Percentiles rank a stretch among this genome's conserved stretches.
phyloP scores from a whole-genome alignment of 2,113 vertebrate genomes.

The Rhinolophus ferrumequinum region DNA sequence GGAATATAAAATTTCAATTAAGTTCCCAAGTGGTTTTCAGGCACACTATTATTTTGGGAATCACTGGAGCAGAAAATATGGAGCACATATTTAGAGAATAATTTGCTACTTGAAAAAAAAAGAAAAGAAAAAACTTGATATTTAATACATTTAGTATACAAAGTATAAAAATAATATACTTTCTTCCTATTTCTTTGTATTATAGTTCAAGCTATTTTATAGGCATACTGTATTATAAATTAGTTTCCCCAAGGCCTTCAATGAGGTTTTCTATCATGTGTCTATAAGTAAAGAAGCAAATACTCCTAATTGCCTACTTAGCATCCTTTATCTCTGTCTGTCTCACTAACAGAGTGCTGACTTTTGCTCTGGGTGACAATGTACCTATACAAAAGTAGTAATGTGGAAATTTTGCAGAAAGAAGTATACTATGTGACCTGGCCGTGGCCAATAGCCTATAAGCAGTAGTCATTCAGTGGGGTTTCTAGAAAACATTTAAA shows the following conservation, averaged over 20 bases:
- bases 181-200: not conserved
- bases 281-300: not conserved
- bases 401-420: not conserved
- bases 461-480: not conserved
- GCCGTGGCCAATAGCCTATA: not conserved
- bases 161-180: not conserved
- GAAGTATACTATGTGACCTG: not conserved
- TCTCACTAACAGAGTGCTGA: not conserved
- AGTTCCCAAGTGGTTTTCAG: constrained; percentile 20
- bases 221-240: not conserved
- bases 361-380: not conserved
- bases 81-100: not conserved
- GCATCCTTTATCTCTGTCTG: not conserved
- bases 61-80: constrained; percentile 37
- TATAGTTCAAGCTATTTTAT: not conserved
- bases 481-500: not conserved
- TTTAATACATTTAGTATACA: not conserved
- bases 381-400: not conserved
- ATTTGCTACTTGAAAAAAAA: not conserved
- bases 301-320: not conserved
- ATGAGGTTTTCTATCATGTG: not conserved
- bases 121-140: not conserved
- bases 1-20: constrained; percentile 54
- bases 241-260: not conserved
- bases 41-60: not conserved